Conservation (phyloP, 2,113 vertebrate genomes). For the Mionectes macconnelli region DNA sequence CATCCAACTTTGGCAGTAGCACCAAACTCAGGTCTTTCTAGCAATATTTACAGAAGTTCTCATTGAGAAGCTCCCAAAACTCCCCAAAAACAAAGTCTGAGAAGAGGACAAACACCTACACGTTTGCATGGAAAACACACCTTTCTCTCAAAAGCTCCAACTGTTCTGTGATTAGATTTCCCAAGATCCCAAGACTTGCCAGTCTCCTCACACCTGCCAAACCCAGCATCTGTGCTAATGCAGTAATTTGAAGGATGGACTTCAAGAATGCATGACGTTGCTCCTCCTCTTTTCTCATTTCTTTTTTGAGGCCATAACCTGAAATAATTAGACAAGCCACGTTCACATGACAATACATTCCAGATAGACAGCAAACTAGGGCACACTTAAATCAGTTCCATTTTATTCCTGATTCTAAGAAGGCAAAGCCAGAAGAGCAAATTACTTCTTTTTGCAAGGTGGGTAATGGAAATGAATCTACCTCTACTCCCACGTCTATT, state of each 20-base stretch:
- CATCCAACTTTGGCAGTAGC: background rate
- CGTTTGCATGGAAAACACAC: background rate
- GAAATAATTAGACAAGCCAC: background rate
- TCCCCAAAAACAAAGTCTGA: background rate
- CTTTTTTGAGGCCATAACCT: background rate
- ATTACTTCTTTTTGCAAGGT: background rate
- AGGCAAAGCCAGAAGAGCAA: background rate
- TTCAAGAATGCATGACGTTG: background rate
- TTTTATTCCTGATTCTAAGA: background rate
- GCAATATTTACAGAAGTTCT: background rate
- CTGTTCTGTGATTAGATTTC: background rate
- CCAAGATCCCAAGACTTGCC: background rate
- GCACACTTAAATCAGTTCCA: background rate
- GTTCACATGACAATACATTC: background rate
- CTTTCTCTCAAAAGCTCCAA: background rate
- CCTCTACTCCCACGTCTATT: background rate
- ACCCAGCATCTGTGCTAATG: background rate
- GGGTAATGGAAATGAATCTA: slow-evolving; percentile 25
- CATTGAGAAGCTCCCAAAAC: background rate
- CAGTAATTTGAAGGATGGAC: background rate
- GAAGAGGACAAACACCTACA: background rate
- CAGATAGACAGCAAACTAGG: background rate
- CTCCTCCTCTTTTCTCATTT: background rate
- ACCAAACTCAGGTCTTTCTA: background rate
- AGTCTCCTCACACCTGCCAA: background rate